phyloP scores from a whole-genome alignment of 2,888 invertebrate genomes.

The Tubulanus polymorphus region DNA sequence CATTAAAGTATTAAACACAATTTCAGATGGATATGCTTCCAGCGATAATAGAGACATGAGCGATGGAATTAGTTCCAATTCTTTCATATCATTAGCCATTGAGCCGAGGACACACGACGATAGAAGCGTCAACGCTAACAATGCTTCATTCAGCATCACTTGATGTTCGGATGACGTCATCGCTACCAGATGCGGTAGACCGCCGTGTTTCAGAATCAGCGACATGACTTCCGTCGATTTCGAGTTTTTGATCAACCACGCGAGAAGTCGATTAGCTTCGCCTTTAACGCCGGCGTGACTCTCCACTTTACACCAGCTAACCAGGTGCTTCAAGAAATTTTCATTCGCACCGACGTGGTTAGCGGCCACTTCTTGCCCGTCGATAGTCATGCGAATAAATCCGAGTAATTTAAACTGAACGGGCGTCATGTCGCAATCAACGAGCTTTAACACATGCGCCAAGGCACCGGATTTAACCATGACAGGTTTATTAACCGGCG shows the following conservation, averaged over 20 bases:
- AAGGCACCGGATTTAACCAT: constrained; percentile 72
- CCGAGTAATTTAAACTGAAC: constrained; percentile 84
- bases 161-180: constrained; percentile 81
- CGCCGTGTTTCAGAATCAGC: constrained; percentile 61
- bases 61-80: too few relatives aligned
- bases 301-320: constrained; percentile 72
- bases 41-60: too few relatives aligned
- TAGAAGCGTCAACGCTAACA: constrained; percentile 50
- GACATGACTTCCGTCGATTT: constrained; percentile 54
- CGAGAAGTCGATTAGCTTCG: constrained; percentile 51
- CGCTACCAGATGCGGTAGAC: constrained; percentile 70
- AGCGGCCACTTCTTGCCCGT: constrained; percentile 71
- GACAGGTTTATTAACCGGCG: constrained; percentile 67
- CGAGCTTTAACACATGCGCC: constrained; percentile 68
- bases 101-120: too few relatives aligned
- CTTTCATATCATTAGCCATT: too few relatives aligned
- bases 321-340: constrained; percentile 65
- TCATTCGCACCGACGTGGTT: constrained; percentile 63
- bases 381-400: constrained; percentile 79
- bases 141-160: constrained; percentile 65
- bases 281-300: constrained; percentile 79
- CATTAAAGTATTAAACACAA: too few relatives aligned
- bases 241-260: constrained; percentile 70
- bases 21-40: too few relatives aligned
- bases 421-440: constrained; percentile 63